These are phyloP conservation scores for Atethmia centrago DNA, from an alignment of 2,888 invertebrate genomes.

Conservation along the genomic window DNA sequence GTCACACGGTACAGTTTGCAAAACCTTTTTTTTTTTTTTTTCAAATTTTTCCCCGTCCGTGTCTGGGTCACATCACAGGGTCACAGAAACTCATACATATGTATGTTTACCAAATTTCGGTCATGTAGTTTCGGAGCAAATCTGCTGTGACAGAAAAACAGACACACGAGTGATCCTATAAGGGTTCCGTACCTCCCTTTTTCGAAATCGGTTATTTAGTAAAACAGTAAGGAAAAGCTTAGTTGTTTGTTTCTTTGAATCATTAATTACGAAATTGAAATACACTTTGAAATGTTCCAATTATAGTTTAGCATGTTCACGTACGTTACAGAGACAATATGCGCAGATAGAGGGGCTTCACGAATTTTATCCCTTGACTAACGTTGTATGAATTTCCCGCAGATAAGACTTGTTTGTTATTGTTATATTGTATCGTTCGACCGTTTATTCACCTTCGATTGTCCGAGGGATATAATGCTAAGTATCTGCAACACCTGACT, in stretches of 20 bases:
- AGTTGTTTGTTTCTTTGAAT: constrained; percentile 28
- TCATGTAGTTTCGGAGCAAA: no score
- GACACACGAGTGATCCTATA: no score
- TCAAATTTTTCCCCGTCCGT: no score
- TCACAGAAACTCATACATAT: no score
- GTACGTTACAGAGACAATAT: not conserved
- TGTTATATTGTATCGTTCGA: constrained; percentile 31
- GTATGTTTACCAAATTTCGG: no score
- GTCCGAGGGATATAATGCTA: not conserved
- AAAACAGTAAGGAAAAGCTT: constrained; percentile 5
- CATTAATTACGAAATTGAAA: constrained; percentile 9
- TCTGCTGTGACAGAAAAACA: no score
- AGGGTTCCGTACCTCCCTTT: no score
- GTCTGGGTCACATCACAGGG: no score
- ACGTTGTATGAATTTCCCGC: constrained; percentile 17
- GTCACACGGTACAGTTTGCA: no score
- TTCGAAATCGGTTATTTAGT: not conserved
- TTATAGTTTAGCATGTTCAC: constrained; percentile 27
- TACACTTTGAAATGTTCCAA: constrained; percentile 20
- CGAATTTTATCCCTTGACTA: constrained; percentile 21
- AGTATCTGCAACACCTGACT: constrained; percentile 8
- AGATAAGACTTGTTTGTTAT: constrained; percentile 53
- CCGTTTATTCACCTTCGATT: constrained; percentile 45
- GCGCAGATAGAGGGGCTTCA: constrained; percentile 5
- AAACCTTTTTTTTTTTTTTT: no score